Conservation (phyloP, 2,888 invertebrate species). For the Drosophila engyochracea region DNA sequence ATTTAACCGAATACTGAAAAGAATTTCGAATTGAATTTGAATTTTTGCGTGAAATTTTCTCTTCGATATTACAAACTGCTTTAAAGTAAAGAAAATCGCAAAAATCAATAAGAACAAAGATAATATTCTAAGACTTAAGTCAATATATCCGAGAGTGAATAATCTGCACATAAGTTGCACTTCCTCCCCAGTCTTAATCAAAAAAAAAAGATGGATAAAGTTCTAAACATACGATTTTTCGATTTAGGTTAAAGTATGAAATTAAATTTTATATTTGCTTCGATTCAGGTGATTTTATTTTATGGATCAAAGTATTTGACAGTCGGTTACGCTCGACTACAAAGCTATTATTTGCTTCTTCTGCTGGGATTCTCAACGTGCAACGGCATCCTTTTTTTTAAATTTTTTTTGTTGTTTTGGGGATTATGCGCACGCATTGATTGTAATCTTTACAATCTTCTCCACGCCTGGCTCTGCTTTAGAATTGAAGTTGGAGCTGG, state of each 20-base stretch:
- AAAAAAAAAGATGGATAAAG: too few species aligned
- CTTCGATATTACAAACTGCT: background rate
- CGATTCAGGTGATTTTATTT: background rate
- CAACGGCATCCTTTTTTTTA: constrained; percentile 14
- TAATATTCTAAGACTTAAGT: background rate
- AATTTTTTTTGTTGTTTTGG: background rate
- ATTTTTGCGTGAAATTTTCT: background rate
- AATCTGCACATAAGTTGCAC: background rate
- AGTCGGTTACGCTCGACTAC: background rate
- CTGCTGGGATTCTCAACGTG: background rate
- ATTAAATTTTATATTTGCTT: background rate
- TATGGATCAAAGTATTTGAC: background rate
- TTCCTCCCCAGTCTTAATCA: background rate
- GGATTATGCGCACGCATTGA: constrained; percentile 63
- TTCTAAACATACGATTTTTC: background rate
- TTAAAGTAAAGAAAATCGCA: background rate
- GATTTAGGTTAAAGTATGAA: background rate
- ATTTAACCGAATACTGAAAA: background rate
- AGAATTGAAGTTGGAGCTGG: constrained; percentile 38
- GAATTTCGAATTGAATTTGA: background rate
- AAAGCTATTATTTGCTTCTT: background rate
- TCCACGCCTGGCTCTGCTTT: constrained; percentile 10
- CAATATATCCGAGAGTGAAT: background rate
- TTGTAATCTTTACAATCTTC: constrained; percentile 54
- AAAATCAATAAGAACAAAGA: too few species aligned